phyloP scores from a whole-genome alignment of 2,797 vertebrate genomes.

The Sebastes reedi region DNA sequence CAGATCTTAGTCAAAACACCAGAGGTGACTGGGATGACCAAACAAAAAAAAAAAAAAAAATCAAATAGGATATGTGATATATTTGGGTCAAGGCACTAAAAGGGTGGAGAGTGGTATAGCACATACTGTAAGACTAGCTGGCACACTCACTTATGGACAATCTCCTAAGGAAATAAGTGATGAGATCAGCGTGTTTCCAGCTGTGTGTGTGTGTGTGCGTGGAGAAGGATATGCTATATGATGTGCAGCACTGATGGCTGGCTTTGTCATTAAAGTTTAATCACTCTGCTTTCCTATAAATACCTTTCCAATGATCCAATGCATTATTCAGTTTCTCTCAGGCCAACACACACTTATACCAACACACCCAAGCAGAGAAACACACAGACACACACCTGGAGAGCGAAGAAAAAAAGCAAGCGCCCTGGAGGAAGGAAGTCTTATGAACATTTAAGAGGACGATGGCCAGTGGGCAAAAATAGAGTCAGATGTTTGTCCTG shows the following conservation, averaged over 20 bases:
- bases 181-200: slow-evolving; percentile 5
- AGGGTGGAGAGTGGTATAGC: slow-evolving; percentile 18
- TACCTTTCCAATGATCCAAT: slow-evolving; percentile 81
- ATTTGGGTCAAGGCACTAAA: slow-evolving; percentile 39
- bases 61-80: neutral
- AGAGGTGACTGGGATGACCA: neutral
- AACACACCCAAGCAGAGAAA: slow-evolving; percentile 25
- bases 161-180: slow-evolving; percentile 20
- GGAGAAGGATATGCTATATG: slow-evolving; percentile 50
- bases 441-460: slow-evolving; percentile 52
- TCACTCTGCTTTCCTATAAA: slow-evolving; percentile 80
- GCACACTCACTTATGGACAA: slow-evolving; percentile 29
- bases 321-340: slow-evolving; percentile 79
- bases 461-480: slow-evolving; percentile 44
- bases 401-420: slow-evolving; percentile 32
- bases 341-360: slow-evolving; percentile 32
- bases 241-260: slow-evolving; percentile 61
- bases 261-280: slow-evolving; percentile 81
- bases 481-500: slow-evolving; percentile 51
- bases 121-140: slow-evolving; percentile 4
- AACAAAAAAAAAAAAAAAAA: neutral
- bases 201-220: slow-evolving; percentile 6
- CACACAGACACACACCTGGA: slow-evolving; percentile 47
- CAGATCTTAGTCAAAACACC: neutral
- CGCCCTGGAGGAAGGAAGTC: slow-evolving; percentile 31